Base-by-base conservation (phyloP, 1,140 invertebrate genomes). In the Drosophila bocki region DNA sequence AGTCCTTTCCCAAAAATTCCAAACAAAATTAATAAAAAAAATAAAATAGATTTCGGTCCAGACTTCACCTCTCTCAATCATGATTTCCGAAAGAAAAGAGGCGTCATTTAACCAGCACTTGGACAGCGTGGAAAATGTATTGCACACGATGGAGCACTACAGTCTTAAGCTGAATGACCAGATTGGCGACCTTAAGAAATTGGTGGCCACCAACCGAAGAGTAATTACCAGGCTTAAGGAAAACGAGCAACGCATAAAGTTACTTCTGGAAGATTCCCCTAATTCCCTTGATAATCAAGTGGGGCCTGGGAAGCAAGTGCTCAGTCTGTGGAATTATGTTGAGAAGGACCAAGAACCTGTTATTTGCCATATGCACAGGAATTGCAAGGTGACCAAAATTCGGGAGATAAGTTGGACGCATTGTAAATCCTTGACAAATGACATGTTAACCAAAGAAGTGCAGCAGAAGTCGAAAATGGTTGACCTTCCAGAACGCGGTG, bases 321-420 rank as follows among this genome's bases (percentile, higher is more conserved):
- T 13, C 11, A 32, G n/a, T 6, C 17, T 58, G 53, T 2, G 4
- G 8, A 8, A 22, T 22, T 7, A 22, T 37, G 7, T 51, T 68
- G 17, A 26, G 17, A 42, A 42, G 8, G 39, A 39, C 2, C 7
- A 39, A 8, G 26, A 1, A 9, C 37, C 11, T 26, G 37, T 5
- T 8, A 32, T 7, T 35, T 26, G 26, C 11, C 76, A 53, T 39
- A 29, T 44, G 45, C 29, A 19, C 26, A 29, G 39, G 57, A 39
- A 58, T 39, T 77, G 81, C 51, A 60, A 51, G 44, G 56, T 33
- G 59, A 13, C 77, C 77, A 77, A 47, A 9, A 57, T 60, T 29
- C 13, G 17, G 1, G 37, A 70, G 45, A 47, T 53, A 17, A 48
- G 64, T 41, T 80, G 71, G 65, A 61, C 60, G 5, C 71, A 62